Base-by-base conservation (phyloP, 2,113 vertebrate species). In the Chlorodrepanis virens region DNA sequence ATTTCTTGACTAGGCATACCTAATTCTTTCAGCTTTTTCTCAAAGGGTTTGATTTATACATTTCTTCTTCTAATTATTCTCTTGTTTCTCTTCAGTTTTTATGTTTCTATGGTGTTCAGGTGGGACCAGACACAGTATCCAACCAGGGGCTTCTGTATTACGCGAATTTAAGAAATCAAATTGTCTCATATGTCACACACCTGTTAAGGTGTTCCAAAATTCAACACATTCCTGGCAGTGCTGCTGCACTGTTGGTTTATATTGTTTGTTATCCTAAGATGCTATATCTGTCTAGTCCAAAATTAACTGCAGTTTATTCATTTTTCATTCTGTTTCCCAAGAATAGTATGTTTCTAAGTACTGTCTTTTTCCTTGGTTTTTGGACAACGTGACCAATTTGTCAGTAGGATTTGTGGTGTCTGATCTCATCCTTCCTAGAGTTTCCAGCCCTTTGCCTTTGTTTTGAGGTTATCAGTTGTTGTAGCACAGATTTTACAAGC, bases 1-100 rank as follows among this genome's bases (percentile, higher is more conserved):
- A 13, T 89, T 96, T 94, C 53, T 92, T 80, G n/a, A 74, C 53
- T 80, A 69, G 71, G 49, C 75, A 83, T 83, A 95, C 76, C 63
- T 72, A 72, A 88, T 80, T 91, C 57, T 67, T 79, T 90, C 81
- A 85, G 42, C 21, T 86, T 94, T 92, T 85, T 60, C 67, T 92
- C 49, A 40, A 61, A 88, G 31, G n/a, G 12, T 45, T 64, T 90
- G 53, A 57, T 90, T 83, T 80, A 42, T 74, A 85, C 70, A 65
- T 23, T 80, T 63, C 29, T 77, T 35, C 8, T 56, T 83, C 14
- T 39, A 72, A 19, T 29, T 83, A 54, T 80, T 91, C 88, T 80
- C 82, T 45, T 68, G 22, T 78, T 84, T 85, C 28, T 90, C 59
- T 77, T 88, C 75, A 83, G 50, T 40, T 37, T 86, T 86, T 93